Base-by-base conservation (phyloP, 2,888 invertebrate genomes). In the Argynnis bischoffii region DNA sequence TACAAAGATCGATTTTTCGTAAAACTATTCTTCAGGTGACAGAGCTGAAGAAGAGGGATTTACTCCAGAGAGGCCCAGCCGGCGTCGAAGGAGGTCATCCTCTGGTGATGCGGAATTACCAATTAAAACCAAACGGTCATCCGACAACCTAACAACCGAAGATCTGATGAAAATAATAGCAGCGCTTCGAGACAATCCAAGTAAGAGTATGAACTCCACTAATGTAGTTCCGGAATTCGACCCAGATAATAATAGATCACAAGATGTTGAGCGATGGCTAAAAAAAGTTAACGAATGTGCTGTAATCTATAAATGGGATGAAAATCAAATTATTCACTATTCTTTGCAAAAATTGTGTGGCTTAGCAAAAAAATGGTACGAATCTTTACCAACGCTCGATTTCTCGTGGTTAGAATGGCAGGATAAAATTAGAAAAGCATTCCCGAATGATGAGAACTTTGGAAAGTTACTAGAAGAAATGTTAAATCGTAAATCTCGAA, bases 321-420 rank as follows among this genome's bases (percentile, higher is more conserved):
- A 73, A 13, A 71, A 55, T 26, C 66, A 72, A 11, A 71, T 54
- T 1, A 69, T 68, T 14, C 70, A 76, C 55, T 75, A 64, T 56
- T 65, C 75, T 6, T 26, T 75, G 3, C 72, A 69, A 61, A 77
- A 76, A 56, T 48, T 76, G 8, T 13, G 26, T 15, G 77, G 74
- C 1, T 53, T 77, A 14, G 76, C 74, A n/a, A 74, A 74, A 47
- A 71, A 53, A 21, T 77, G 75, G 75, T 77, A 63, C 47, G 70
- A 75, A 31, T 31, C 67, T n/a, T 59, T 74, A 8, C 73, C 73
- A 3, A 51, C 68, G 0, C 63, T 74, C 4, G 46, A 67, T 0
- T 75, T 63, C 61, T 61, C 67, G 18, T 76, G 76, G 74, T 46
- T 53, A 1, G 72, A 75, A 21, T 77, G 76, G 75, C 75, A 77